Evolutionary conservation across 2,113 vertebrate genomes (phyloP).

Genomic region (Hypanus sabinus): DNA sequence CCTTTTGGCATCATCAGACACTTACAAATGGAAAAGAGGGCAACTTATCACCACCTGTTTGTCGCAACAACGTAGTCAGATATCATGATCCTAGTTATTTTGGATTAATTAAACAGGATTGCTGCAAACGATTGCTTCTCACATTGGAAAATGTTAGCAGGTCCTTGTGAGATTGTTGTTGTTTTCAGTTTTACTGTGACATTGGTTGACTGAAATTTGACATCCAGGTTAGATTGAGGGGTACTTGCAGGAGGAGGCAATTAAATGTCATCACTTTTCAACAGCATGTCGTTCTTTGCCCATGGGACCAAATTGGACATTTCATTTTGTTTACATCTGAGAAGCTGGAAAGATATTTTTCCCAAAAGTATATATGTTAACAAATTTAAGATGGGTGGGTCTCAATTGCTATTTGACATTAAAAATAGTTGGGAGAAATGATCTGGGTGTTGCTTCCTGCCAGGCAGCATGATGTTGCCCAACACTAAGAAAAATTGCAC

Average conservation of each 20-base stretch:
- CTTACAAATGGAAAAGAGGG: not conserved
- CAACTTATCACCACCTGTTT: not conserved
- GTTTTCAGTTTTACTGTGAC: not conserved
- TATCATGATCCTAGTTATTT: not conserved
- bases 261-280: conserved; percentile 25
- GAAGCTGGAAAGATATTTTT: conserved; percentile 28
- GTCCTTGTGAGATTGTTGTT: not conserved
- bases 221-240: not conserved
- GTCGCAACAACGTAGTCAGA: not conserved
- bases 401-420: conserved; percentile 19
- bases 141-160: not conserved
- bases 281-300: not conserved
- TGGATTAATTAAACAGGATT: not conserved
- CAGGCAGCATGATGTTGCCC: conserved; percentile 40
- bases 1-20: not conserved
- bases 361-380: not conserved
- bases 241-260: not conserved
- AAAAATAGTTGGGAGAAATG: conserved; percentile 30
- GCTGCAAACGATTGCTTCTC: not conserved
- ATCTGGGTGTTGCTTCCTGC: conserved; percentile 31
- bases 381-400: conserved; percentile 29
- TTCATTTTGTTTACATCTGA: conserved; percentile 37
- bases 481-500: conserved; percentile 44
- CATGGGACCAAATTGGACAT: conserved; percentile 35
- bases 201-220: not conserved